phyloP scores from a whole-genome alignment of 2,113 vertebrate genomes.

The Callipepla californica region DNA sequence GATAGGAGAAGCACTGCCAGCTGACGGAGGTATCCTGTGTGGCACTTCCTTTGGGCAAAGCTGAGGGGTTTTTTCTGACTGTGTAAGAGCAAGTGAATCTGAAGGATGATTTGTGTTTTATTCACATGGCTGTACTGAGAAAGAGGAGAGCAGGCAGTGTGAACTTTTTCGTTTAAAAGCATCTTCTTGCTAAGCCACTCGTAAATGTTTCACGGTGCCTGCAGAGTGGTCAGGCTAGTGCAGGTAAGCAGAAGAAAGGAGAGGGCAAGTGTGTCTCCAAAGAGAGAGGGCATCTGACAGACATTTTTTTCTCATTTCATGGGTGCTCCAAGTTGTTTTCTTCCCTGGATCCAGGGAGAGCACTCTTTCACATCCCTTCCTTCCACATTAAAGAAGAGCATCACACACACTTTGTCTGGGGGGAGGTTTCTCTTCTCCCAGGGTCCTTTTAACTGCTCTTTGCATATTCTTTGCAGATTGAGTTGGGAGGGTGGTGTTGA shows the following conservation, averaged over 20 bases:
- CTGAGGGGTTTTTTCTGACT: not conserved
- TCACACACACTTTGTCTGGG: not conserved
- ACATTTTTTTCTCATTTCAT: not conserved
- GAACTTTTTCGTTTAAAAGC: constrained; percentile 20
- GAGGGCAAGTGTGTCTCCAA: not conserved
- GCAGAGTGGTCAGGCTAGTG: not conserved
- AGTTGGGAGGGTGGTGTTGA: not conserved
- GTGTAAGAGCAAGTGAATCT: constrained; percentile 16
- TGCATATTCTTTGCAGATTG: not conserved
- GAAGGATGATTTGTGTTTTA: constrained; percentile 17
- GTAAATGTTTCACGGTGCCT: constrained; percentile 52
- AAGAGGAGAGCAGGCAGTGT: constrained; percentile 14
- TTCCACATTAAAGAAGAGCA: not conserved
- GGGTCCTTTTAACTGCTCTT: not conserved
- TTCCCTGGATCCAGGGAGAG: not conserved
- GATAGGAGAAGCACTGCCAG: not conserved
- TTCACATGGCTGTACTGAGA: not conserved
- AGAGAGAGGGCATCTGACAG: not conserved
- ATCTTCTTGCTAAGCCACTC: constrained; percentile 54
- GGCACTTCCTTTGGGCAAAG: constrained; percentile 2
- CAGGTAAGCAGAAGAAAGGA: not conserved
- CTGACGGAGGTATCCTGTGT: not conserved
- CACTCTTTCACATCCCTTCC: not conserved
- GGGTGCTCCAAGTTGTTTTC: not conserved
- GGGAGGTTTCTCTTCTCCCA: not conserved